phyloP scores from a whole-genome alignment of 64 coral and sea anemone species.

The Acropora yongei region DNA sequence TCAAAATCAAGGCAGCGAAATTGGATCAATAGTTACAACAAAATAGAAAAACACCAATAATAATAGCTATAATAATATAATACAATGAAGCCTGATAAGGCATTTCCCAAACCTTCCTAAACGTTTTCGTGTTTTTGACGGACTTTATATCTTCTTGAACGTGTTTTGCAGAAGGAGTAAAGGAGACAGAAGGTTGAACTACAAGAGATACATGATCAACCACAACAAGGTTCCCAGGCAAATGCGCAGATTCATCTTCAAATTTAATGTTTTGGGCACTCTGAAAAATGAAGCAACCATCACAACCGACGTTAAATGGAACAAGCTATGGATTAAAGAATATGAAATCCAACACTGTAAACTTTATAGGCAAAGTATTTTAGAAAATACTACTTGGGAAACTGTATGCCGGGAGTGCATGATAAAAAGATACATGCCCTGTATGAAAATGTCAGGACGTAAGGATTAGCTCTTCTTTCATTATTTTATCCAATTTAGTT shows the following conservation, averaged over 20 bases:
- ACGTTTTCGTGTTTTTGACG: slow-evolving; percentile 85
- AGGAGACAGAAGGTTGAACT: slow-evolving; percentile 20
- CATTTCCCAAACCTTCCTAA: slow-evolving; percentile 69
- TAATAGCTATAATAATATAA: neutral
- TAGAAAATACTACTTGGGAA: too few species aligned
- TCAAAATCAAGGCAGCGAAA: too few species aligned
- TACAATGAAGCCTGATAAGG: too few species aligned
- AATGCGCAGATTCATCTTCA: slow-evolving; percentile 52
- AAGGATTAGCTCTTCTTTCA: too few species aligned
- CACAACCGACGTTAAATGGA: neutral
- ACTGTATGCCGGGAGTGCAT: too few species aligned
- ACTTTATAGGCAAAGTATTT: neutral
- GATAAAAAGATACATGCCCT: too few species aligned
- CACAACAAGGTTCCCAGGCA: slow-evolving; percentile 67
- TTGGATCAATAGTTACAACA: neutral
- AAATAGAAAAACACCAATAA: neutral
- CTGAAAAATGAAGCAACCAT: neutral
- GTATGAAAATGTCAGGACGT: too few species aligned
- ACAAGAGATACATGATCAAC: slow-evolving; percentile 74
- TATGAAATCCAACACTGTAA: neutral
- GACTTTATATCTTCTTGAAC: neutral
- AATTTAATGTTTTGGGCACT: neutral
- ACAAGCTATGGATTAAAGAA: neutral
- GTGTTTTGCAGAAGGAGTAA: neutral
- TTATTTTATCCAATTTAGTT: too few species aligned